Evolutionary conservation across 2,888 invertebrate species (phyloP).

Genomic region (Parapristionchus giblindavisi): DNA sequence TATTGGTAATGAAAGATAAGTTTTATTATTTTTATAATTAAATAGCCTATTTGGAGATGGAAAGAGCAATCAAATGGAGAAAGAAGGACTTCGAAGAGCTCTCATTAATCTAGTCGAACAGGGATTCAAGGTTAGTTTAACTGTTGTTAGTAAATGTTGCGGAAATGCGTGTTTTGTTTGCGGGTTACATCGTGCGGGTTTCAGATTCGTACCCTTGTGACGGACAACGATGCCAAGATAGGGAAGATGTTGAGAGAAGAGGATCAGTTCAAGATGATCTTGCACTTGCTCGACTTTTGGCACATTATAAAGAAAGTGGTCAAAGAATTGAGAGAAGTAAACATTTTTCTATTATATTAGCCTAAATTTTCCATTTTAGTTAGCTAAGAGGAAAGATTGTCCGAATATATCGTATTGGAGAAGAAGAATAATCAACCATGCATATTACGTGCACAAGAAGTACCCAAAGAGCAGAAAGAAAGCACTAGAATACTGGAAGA

Average conservation of each 20-base stretch:
- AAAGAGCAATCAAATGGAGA: background rate
- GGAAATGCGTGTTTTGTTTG: too few species aligned
- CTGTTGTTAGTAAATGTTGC: background rate
- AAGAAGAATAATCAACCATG: conserved; percentile 11
- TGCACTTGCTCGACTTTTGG: background rate
- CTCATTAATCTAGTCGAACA: background rate
- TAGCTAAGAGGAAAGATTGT: background rate
- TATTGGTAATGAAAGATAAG: background rate
- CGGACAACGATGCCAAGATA: background rate
- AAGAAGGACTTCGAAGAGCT: background rate
- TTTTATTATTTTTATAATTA: background rate
- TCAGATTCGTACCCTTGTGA: background rate
- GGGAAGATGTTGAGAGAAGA: conserved; percentile 4
- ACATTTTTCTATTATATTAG: background rate
- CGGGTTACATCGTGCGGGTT: background rate
- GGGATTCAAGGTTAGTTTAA: background rate
- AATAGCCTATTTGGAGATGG: background rate
- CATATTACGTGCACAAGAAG: background rate
- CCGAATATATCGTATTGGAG: background rate
- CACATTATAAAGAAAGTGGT: background rate
- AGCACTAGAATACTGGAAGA: background rate
- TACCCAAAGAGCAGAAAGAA: background rate
- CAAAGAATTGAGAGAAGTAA: background rate
- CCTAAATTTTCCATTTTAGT: background rate
- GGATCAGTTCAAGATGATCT: background rate